phyloP scores from a whole-genome alignment of 2,888 invertebrate genomes.

The Heteropelma amictum region DNA sequence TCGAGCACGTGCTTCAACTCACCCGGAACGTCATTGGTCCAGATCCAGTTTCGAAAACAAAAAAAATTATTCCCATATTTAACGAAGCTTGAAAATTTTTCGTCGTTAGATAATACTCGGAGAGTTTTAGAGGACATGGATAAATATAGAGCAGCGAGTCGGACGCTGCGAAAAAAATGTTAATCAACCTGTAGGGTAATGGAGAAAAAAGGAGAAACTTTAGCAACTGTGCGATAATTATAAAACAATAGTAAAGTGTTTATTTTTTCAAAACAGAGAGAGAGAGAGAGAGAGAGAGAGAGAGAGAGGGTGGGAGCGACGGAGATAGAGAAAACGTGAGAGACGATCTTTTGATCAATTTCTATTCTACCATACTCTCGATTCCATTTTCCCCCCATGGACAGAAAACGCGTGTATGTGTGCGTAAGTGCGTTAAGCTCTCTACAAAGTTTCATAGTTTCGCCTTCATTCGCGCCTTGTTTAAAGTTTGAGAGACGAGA shows the following conservation, averaged over 20 bases:
- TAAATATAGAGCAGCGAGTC: background rate
- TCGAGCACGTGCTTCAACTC: slow-evolving; percentile 14
- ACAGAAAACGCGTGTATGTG: slow-evolving; percentile 4
- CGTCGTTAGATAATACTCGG: background rate
- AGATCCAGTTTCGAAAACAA: slow-evolving; percentile 1
- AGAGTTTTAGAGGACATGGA: background rate
- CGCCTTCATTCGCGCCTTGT: slow-evolving; percentile 50
- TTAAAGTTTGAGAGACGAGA: slow-evolving; percentile 30
- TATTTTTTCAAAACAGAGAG: slow-evolving; percentile 60
- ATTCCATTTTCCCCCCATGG: background rate
- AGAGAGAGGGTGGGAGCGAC: too few species aligned
- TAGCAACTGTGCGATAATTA: slow-evolving; percentile 2
- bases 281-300: too few species aligned
- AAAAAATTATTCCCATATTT: background rate
- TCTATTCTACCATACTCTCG: too few species aligned
- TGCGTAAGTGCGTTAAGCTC: slow-evolving; percentile 41
- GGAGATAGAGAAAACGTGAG: too few species aligned
- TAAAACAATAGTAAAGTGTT: slow-evolving; percentile 45
- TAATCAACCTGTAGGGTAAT: background rate
- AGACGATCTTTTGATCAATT: slow-evolving; percentile 10
- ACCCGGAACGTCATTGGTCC: slow-evolving; percentile 15
- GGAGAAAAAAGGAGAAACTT: background rate
- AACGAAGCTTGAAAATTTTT: background rate
- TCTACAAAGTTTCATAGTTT: slow-evolving; percentile 30
- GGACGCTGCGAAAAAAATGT: background rate